phyloP scores from a whole-genome alignment of 2,113 vertebrate species.

The Uropsilus gracilis region DNA sequence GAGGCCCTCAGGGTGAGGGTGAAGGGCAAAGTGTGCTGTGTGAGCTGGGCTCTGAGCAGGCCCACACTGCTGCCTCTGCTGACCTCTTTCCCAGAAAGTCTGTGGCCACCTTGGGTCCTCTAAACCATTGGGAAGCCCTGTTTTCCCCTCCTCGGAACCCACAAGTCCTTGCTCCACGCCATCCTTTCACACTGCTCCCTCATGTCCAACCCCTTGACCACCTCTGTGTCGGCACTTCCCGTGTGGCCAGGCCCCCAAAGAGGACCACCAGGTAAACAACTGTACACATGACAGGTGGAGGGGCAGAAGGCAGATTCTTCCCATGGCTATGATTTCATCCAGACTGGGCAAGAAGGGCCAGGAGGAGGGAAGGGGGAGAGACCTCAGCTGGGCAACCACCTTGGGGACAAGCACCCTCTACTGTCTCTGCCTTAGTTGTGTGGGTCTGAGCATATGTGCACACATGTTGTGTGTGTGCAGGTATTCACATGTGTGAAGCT shows the following conservation, averaged over 20 bases:
- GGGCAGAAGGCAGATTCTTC: not conserved
- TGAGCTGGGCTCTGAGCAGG: not conserved
- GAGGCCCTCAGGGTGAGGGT: not conserved
- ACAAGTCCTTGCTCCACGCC: not conserved
- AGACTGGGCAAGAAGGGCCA: not conserved
- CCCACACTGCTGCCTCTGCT: rapidly evolving
- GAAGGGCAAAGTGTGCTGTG: too few species aligned
- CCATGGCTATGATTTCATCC: not conserved
- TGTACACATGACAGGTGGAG: not conserved
- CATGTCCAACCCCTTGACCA: not conserved
- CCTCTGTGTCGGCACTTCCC: too few species aligned
- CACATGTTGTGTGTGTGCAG: rapidly evolving
- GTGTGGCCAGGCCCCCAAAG: not conserved
- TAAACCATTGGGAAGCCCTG: not conserved
- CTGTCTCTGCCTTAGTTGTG: not conserved
- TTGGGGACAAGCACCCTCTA: not conserved
- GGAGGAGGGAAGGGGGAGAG: not conserved
- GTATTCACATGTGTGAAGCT: rapidly evolving
- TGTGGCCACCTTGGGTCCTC: not conserved
- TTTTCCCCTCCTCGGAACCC: not conserved
- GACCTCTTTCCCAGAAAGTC: not conserved
- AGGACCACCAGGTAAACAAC: not conserved
- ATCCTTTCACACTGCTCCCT: not conserved
- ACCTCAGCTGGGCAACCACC: not conserved
- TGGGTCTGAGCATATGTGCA: rapidly evolving